phyloP scores from a whole-genome alignment of 2,113 vertebrate genomes.

The Cyanoderma ruficeps region DNA sequence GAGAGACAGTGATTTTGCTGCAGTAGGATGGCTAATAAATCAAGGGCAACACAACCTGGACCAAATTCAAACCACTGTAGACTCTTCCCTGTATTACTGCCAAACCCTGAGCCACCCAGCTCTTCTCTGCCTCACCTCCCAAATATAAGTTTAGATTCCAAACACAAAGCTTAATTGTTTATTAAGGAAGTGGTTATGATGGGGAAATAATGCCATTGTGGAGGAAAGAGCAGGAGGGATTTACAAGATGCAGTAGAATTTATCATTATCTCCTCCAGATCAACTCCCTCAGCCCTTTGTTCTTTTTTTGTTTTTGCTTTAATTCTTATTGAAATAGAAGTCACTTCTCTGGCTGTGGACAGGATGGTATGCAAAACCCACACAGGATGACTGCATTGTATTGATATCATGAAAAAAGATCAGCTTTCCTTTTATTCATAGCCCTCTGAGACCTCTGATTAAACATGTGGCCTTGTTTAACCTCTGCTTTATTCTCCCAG shows the following conservation, averaged over 20 bases:
- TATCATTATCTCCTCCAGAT: slow-evolving; percentile 10
- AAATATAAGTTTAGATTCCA: slow-evolving; percentile 34
- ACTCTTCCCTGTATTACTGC: neutral
- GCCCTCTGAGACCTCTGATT: slow-evolving; percentile 10
- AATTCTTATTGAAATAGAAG: slow-evolving; percentile 36
- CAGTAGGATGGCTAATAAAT: neutral
- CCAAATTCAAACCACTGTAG: slow-evolving; percentile 1
- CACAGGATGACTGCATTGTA: slow-evolving; percentile 57
- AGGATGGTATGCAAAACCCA: slow-evolving; percentile 42
- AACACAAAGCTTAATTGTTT: slow-evolving; percentile 56
- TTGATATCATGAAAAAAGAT: slow-evolving; percentile 35
- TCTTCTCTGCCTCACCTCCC: neutral
- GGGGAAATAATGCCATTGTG: neutral
- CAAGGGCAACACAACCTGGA: neutral
- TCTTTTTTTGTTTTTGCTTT: slow-evolving; percentile 3
- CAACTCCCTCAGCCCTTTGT: neutral
- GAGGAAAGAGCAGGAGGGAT: neutral
- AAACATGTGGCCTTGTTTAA: slow-evolving; percentile 48
- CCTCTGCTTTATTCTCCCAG: slow-evolving; percentile 16
- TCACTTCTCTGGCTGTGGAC: neutral
- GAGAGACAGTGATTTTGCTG: neutral
- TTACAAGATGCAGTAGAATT: slow-evolving; percentile 34
- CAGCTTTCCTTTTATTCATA: slow-evolving; percentile 43
- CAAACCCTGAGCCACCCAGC: neutral
- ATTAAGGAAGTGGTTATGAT: slow-evolving; percentile 51